Evolutionary conservation across 2,797 vertebrate genomes (phyloP).

Genomic region (Pagetopsis macropterus): DNA sequence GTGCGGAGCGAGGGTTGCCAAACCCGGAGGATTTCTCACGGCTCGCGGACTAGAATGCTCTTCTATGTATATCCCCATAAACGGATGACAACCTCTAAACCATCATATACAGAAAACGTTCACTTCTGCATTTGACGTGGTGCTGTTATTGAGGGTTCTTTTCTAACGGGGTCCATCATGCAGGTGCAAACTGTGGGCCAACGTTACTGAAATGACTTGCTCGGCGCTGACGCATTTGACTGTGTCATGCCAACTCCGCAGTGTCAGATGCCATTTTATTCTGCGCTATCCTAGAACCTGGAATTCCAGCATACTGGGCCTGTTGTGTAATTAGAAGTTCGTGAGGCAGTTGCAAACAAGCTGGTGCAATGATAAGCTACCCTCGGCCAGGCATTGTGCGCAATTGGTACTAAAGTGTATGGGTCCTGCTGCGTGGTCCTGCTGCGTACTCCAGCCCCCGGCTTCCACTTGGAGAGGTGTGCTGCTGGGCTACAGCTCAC

Average conservation of each 20-base stretch:
- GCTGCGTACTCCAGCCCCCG: conserved; percentile 83
- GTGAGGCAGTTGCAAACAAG: conserved; percentile 74
- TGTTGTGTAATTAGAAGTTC: conserved; percentile 79
- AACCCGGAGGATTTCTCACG: conserved; percentile 78
- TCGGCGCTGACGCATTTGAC: conserved; percentile 76
- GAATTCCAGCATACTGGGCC: conserved; percentile 73
- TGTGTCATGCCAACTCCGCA: conserved; percentile 79
- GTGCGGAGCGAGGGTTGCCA: conserved; percentile 70
- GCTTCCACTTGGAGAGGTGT: conserved; percentile 81
- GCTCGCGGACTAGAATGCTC: conserved; percentile 74
- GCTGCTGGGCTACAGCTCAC: conserved; percentile 76
- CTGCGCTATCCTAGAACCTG: conserved; percentile 77
- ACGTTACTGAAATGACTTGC: conserved; percentile 79
- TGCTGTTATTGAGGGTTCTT: conserved; percentile 68
- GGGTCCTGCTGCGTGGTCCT: conserved; percentile 86
- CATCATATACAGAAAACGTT: conserved; percentile 81
- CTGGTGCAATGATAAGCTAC: conserved; percentile 75
- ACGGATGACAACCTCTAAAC: conserved; percentile 79
- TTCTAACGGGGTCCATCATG: conserved; percentile 68
- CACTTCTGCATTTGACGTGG: conserved; percentile 73
- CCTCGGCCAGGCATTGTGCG: conserved; percentile 73
- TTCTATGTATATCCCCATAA: conserved; percentile 71
- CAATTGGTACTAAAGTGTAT: conserved; percentile 81
- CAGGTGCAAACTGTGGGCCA: conserved; percentile 80
- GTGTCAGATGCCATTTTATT: conserved; percentile 81